phyloP scores from a whole-genome alignment of 2,113 vertebrate species.

The Larimichthys polyactis region DNA sequence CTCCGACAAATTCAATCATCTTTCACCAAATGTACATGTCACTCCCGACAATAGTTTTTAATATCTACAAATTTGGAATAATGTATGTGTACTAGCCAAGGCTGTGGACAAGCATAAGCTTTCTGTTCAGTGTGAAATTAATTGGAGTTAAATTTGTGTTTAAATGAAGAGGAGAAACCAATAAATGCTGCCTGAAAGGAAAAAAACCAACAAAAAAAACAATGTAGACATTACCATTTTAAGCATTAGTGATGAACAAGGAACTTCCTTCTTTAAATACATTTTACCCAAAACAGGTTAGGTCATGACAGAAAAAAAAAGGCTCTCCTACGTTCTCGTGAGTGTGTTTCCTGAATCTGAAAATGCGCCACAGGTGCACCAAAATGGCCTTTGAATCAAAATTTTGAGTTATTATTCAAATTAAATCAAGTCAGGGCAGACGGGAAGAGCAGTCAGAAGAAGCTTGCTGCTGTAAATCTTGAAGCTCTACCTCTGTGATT shows the following conservation, averaged over 20 bases:
- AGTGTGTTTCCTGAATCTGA: conserved; percentile 69
- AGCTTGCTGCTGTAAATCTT: conserved; percentile 90
- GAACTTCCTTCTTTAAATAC: conserved; percentile 46
- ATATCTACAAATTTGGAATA: neutral
- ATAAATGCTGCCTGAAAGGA: conserved; percentile 2
- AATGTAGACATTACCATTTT: conserved; percentile 3
- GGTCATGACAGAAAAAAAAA: conserved; percentile 47
- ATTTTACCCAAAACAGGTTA: conserved; percentile 54
- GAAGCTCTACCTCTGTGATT: conserved; percentile 91
- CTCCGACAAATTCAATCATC: conserved; percentile 14
- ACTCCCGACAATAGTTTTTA: neutral
- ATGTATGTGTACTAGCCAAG: too few species aligned
- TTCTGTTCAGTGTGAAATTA: conserved; percentile 15
- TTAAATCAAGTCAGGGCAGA: conserved; percentile 89
- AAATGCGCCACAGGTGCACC: conserved; percentile 59
- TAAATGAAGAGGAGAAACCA: neutral
- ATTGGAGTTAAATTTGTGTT: neutral
- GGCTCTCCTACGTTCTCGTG: conserved; percentile 41
- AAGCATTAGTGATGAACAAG: conserved; percentile 28
- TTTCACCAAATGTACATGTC: conserved; percentile 13
- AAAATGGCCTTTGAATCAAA: conserved; percentile 83
- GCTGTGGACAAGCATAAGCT: neutral
- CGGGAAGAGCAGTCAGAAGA: conserved; percentile 87
- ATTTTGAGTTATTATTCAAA: conserved; percentile 90
- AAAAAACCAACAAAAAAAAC: conserved; percentile 14